These are phyloP conservation scores for Chloromyia formosa DNA, from an alignment of 2,888 invertebrate genomes.

Conservation along the genomic window DNA sequence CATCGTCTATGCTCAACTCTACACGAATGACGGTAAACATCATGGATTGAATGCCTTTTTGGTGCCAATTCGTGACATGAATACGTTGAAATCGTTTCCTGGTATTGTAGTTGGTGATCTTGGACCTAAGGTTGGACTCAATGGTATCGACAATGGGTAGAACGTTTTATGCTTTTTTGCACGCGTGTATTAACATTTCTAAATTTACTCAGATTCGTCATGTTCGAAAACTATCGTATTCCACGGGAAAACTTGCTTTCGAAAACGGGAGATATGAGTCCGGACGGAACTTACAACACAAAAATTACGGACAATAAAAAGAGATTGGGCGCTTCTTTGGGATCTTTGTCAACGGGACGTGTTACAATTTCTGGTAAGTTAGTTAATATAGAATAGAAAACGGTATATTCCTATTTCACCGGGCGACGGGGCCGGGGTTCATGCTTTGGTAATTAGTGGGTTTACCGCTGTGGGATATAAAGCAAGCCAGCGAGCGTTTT, in stretches of 20 bases:
- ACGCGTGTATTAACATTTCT: too few relatives aligned
- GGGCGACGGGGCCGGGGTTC: too few relatives aligned
- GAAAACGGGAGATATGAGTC: slow-evolving; percentile 85
- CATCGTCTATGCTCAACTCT: slow-evolving; percentile 86
- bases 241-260: slow-evolving; percentile 84
- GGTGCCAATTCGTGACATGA: slow-evolving; percentile 82
- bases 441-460: too few relatives aligned
- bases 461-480: too few relatives aligned
- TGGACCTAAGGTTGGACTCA: slow-evolving; percentile 90
- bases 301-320: slow-evolving; percentile 84
- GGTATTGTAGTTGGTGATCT: slow-evolving; percentile 91
- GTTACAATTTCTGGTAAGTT: slow-evolving; percentile 73
- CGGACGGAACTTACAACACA: slow-evolving; percentile 82
- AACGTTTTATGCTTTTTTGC: not conserved
- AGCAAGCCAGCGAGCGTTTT: too few relatives aligned
- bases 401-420: too few relatives aligned
- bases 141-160: slow-evolving; percentile 94
- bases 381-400: too few relatives aligned
- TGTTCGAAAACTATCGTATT: slow-evolving; percentile 82
- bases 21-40: slow-evolving; percentile 78
- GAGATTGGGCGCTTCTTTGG: slow-evolving; percentile 84
- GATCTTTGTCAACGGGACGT: slow-evolving; percentile 83
- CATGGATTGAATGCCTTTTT: slow-evolving; percentile 90
- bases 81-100: slow-evolving; percentile 75
- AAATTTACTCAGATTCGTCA: slow-evolving; percentile 68